These are phyloP conservation scores for Parapsyche elsis DNA, from an alignment of 1,140 invertebrate genomes.

Conservation along the genomic window DNA sequence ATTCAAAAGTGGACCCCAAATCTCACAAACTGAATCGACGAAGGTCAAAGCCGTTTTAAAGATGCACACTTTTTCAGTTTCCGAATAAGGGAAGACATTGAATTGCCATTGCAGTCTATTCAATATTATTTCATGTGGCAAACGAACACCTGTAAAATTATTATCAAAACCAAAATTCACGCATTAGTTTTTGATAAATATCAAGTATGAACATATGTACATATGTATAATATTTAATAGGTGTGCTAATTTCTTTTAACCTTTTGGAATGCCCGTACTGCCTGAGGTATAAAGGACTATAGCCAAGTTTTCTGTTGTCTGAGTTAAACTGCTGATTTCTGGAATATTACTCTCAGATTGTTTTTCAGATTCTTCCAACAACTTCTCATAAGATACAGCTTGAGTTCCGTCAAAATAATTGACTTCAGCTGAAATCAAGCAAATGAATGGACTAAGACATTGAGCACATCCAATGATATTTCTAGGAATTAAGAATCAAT, in stretches of 20 bases:
- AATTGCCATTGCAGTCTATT: slow-evolving; percentile 90
- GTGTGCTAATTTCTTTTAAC: slow-evolving; percentile 62
- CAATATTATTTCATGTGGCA: slow-evolving; percentile 82
- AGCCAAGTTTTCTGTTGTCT: slow-evolving; percentile 67
- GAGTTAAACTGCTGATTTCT: slow-evolving; percentile 58
- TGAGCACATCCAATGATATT: too few relatives aligned
- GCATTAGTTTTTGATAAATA: slow-evolving; percentile 4
- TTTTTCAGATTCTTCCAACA: slow-evolving; percentile 63
- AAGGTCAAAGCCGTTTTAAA: slow-evolving; percentile 92
- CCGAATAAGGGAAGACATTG: slow-evolving; percentile 76
- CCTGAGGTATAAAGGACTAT: slow-evolving; percentile 93
- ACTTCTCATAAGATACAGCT: slow-evolving; percentile 64
- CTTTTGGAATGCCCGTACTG: slow-evolving; percentile 93
- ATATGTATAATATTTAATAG: not conserved
- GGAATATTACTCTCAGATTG: slow-evolving; percentile 60
- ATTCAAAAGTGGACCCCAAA: slow-evolving; percentile 85
- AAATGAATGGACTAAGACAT: too few relatives aligned
- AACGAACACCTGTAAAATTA: slow-evolving; percentile 74
- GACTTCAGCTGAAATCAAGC: slow-evolving; percentile 34
- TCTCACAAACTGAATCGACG: slow-evolving; percentile 87
- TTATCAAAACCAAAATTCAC: not conserved
- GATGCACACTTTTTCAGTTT: slow-evolving; percentile 75
- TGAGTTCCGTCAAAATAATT: slow-evolving; percentile 41
- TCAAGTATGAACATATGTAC: too few relatives aligned
- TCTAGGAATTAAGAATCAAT: not conserved